phyloP scores from a whole-genome alignment of 1,140 invertebrate genomes.

The Plectus sambesii region DNA sequence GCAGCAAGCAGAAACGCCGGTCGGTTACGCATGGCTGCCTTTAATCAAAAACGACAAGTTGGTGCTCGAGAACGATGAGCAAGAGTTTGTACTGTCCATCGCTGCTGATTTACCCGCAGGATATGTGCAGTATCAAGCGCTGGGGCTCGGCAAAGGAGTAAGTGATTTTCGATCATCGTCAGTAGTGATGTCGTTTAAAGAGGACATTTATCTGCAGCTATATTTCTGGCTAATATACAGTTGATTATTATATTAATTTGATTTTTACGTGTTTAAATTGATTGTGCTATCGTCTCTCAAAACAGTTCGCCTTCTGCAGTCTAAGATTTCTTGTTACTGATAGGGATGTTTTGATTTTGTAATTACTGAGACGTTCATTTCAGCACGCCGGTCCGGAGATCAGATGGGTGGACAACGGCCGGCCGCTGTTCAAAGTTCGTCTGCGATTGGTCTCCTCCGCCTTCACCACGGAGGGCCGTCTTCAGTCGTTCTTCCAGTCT shows the following conservation, averaged over 20 bases:
- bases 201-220: too few relatives aligned
- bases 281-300: too few relatives aligned
- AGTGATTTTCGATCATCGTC: constrained; percentile 40
- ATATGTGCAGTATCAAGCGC: constrained; percentile 73
- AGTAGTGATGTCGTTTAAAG: background rate
- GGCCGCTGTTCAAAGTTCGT: constrained; percentile 68
- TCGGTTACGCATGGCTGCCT: constrained; percentile 81
- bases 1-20: constrained; percentile 69
- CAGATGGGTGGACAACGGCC: constrained; percentile 77
- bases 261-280: too few relatives aligned
- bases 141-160: constrained; percentile 78
- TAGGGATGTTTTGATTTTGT: constrained; percentile 34
- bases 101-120: constrained; percentile 69
- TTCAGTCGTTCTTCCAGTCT: constrained; percentile 38
- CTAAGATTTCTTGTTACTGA: too few relatives aligned
- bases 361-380: too few relatives aligned
- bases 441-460: constrained; percentile 74
- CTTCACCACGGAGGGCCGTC: constrained; percentile 54
- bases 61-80: constrained; percentile 53
- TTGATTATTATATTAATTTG: too few relatives aligned
- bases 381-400: constrained; percentile 78
- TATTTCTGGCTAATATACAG: too few relatives aligned
- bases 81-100: constrained; percentile 66
- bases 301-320: too few relatives aligned
- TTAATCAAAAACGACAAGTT: constrained; percentile 66